Evolutionary conservation across 2,113 vertebrate genomes (phyloP).

Genomic region (Passerina amoena): DNA sequence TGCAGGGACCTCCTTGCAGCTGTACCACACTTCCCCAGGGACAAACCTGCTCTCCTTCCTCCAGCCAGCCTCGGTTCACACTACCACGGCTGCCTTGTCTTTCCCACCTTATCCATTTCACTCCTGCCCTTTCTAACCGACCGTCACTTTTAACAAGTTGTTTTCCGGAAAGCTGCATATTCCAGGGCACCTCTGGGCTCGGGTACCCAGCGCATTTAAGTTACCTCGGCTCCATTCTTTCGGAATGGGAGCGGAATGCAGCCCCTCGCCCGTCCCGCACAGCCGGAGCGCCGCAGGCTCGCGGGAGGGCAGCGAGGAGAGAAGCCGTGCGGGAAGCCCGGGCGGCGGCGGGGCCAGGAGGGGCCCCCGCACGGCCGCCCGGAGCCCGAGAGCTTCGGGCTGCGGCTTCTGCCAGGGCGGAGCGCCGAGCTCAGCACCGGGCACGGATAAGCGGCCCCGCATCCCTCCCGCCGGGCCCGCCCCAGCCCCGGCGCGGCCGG

Average conservation of each 20-base stretch:
- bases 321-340: not conserved
- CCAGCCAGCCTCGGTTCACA: not conserved
- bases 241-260: accelerated
- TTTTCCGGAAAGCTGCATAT: accelerated
- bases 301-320: not conserved
- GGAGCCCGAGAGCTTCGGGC: not conserved
- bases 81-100: not conserved
- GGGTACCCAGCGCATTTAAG: not conserved
- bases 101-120: not conserved
- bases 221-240: not conserved
- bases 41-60: not conserved
- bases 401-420: not conserved
- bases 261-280: not conserved
- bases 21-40: not conserved
- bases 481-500: not conserved
- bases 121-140: not conserved
- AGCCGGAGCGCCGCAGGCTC: accelerated
- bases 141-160: not conserved
- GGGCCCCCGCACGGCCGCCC: not conserved
- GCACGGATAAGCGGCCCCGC: not conserved
- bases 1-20: not conserved
- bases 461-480: not conserved
- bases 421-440: not conserved
- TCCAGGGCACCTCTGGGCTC: not conserved
- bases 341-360: not conserved